phyloP scores from a whole-genome alignment of 2,888 invertebrate genomes.

The Tricholauxania praeusta region DNA sequence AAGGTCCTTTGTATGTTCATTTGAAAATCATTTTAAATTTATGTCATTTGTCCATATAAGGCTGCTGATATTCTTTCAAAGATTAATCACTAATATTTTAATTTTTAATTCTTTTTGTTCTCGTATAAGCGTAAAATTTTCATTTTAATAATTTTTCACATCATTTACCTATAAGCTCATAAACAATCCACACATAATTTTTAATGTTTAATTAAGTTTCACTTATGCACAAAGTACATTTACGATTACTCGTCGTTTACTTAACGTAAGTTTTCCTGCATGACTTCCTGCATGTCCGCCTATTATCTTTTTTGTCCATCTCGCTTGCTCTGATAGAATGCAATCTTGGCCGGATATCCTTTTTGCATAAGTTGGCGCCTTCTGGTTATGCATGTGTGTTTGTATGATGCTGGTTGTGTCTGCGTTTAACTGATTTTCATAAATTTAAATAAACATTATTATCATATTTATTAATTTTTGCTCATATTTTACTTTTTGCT shows the following conservation, averaged over 20 bases:
- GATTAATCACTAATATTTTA: too few species aligned
- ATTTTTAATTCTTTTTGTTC: too few species aligned
- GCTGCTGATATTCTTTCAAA: too few species aligned
- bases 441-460: constrained; percentile 17
- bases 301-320: neutral
- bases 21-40: too few species aligned
- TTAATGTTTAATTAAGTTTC: constrained; percentile 34
- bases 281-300: constrained; percentile 4
- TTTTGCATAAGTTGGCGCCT: constrained; percentile 22
- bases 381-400: neutral
- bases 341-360: constrained; percentile 20
- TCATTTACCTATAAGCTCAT: too few species aligned
- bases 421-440: constrained; percentile 18
- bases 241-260: too few species aligned
- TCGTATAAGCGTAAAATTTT: too few species aligned
- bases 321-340: neutral
- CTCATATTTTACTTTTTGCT: too few species aligned
- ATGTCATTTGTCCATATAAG: too few species aligned
- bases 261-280: constrained; percentile 3
- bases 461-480: neutral
- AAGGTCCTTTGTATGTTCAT: too few species aligned
- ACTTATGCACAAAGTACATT: constrained; percentile 8
- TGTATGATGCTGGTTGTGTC: neutral
- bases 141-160: too few species aligned
- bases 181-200: neutral